Evolutionary conservation across 1,140 invertebrate genomes (phyloP).

Genomic region (Papilio helenus): DNA sequence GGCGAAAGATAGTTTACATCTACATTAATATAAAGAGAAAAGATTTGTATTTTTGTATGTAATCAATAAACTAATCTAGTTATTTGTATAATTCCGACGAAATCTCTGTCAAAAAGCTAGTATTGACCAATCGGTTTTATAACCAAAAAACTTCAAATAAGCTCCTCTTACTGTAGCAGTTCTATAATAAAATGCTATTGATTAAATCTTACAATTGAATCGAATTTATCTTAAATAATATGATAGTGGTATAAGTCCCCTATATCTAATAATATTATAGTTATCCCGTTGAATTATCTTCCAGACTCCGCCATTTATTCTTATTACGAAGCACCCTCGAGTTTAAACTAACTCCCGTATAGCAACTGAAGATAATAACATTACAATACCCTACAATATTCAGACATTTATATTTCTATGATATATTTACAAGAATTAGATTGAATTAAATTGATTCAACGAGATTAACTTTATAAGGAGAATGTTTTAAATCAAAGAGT

Average conservation of each 20-base stretch:
- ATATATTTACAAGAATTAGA: conserved; percentile 21
- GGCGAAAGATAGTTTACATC: no score
- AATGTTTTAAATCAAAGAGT: neutral
- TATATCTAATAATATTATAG: conserved; percentile 20
- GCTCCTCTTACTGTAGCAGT: neutral
- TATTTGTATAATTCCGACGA: neutral
- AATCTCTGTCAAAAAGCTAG: no score
- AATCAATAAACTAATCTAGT: neutral
- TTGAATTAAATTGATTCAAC: neutral
- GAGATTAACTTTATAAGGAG: neutral
- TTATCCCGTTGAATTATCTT: conserved; percentile 26
- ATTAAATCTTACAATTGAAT: neutral
- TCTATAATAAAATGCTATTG: neutral
- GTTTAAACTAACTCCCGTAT: conserved; percentile 29
- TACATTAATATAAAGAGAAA: no score
- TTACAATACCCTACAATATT: conserved; percentile 20
- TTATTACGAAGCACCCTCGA: conserved; percentile 25
- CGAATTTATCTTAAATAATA: neutral
- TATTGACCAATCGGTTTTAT: neutral
- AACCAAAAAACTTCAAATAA: neutral
- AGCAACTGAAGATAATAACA: conserved; percentile 9
- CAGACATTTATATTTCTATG: neutral
- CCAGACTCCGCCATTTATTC: conserved; percentile 32
- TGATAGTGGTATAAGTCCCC: conserved; percentile 20
- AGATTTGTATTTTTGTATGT: no score